Evolutionary conservation across 2,113 vertebrate genomes (phyloP), one percentile per base, ranked within the genome.

Genomic region (Telmatochromis brichardi): DNA sequence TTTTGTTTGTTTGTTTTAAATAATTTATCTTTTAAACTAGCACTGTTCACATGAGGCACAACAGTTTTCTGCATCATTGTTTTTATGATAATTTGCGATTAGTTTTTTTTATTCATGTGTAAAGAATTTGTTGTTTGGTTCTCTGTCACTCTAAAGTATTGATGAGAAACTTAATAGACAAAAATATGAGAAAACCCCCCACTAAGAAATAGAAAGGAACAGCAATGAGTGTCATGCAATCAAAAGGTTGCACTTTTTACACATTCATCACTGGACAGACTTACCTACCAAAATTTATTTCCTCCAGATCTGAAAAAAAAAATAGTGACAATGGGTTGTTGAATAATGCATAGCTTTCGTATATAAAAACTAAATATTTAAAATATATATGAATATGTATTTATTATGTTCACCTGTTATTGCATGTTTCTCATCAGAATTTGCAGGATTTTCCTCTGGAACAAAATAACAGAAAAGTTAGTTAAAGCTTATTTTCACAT

Each of bases 271-370:
- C 28, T 57, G 40, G 19, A 85, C 28, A 92, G 82, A 94, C 93
- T 93, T 90, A 97, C 97, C 96, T 96, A 98, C 98, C 98, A 87
- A 97, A 97, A 88, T 97, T 96, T 96, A 97, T 97, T 28, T 96
- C 96, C 95, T 98, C 97, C 95, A 98, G 96, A 94, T 98, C 97
- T 98, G 93, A 51, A 78, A 90, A 53, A 58, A 19, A 28, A 19
- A 79, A 9, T 8, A 15, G 17, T n/a, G 13, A 82, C 13, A 17
- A 12, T 33, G 33, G 7, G 17, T 10, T 9, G 57, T 45, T 10
- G 50, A 10, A 31, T 58, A 17, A 21, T 26, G 42, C 68, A 76
- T 10, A 51, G 6, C 21, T 45, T 73, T 13, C 8, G 6, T 40
- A 6, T 2, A 28, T 33, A 51, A 37, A 65, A 42, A 65, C 7